Percentiles rank a stretch among this genome's conserved stretches.
Conservation (phyloP, 2,888 invertebrate species). For the Galerucella calmariensis region DNA sequence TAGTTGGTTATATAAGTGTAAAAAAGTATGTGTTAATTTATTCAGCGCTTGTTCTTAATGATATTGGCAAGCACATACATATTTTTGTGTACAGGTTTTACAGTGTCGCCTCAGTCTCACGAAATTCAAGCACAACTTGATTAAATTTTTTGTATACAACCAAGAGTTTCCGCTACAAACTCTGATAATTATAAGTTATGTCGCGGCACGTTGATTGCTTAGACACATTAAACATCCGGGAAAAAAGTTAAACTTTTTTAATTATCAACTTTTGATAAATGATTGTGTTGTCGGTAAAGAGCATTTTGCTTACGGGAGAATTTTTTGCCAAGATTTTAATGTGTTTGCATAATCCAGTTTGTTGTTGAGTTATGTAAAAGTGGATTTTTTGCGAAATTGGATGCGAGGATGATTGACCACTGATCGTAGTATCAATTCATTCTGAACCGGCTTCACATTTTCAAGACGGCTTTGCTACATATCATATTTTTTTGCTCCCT, state of each 20-base stretch:
- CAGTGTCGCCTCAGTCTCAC: neutral
- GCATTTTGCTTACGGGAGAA: slow-evolving; percentile 14
- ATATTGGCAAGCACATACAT: neutral
- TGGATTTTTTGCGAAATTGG: neutral
- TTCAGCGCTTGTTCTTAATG: neutral
- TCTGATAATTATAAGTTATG: slow-evolving; percentile 41
- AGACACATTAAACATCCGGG: slow-evolving; percentile 36
- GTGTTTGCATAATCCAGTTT: slow-evolving; percentile 24
- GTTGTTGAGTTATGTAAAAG: slow-evolving; percentile 7
- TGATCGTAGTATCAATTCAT: neutral
- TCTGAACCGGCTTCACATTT: too few species aligned
- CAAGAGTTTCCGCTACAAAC: slow-evolving; percentile 30
- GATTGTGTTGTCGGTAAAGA: slow-evolving; percentile 17
- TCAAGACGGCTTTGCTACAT: too few species aligned
- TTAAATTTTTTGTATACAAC: slow-evolving; percentile 39
- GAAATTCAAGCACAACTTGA: slow-evolving; percentile 34
- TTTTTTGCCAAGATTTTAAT: slow-evolving; percentile 25
- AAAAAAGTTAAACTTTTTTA: slow-evolving; percentile 38
- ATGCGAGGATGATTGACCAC: neutral
- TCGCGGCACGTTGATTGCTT: slow-evolving; percentile 40
- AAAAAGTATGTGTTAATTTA: neutral
- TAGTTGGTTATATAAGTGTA: neutral
- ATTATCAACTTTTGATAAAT: slow-evolving; percentile 39
- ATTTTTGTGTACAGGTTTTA: neutral
- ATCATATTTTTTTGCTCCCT: too few species aligned